These are phyloP conservation scores for Tapera naevia DNA, from an alignment of 2,797 vertebrate genomes.

Conservation along the genomic window DNA sequence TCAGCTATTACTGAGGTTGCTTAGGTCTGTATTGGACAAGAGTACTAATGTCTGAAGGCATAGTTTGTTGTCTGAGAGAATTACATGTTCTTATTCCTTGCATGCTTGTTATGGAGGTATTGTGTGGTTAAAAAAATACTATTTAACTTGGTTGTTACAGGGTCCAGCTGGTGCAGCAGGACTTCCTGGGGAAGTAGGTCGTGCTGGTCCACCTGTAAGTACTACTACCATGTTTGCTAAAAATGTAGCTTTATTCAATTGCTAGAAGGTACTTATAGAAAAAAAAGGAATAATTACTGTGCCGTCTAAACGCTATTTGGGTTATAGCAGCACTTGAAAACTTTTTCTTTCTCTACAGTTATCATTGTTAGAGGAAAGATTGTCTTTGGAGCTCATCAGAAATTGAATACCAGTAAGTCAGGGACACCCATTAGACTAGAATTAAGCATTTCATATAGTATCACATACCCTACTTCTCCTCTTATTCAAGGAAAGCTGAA, in stretches of 20 bases:
- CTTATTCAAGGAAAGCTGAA: background rate
- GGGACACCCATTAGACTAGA: background rate
- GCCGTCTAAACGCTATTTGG: background rate
- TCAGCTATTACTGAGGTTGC: background rate
- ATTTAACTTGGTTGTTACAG: constrained; percentile 72
- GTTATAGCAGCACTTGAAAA: background rate
- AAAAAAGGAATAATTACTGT: background rate
- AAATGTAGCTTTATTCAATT: background rate
- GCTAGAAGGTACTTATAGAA: background rate
- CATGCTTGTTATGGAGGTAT: background rate
- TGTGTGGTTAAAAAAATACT: background rate
- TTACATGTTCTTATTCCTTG: background rate
- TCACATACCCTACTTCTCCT: background rate
- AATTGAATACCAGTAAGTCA: background rate
- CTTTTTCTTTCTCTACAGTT: background rate
- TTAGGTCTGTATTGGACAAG: background rate
- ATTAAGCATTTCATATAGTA: background rate
- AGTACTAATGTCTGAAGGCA: background rate
- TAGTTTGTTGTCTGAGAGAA: background rate
- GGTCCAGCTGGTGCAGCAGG: constrained; percentile 90
- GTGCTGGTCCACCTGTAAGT: constrained; percentile 89
- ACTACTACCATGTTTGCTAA: background rate
- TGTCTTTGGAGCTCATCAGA: background rate
- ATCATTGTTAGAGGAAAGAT: background rate
- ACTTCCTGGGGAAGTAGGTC: constrained; percentile 90